phyloP scores from a whole-genome alignment of 2,797 vertebrate genomes.

The Platalea minor region DNA sequence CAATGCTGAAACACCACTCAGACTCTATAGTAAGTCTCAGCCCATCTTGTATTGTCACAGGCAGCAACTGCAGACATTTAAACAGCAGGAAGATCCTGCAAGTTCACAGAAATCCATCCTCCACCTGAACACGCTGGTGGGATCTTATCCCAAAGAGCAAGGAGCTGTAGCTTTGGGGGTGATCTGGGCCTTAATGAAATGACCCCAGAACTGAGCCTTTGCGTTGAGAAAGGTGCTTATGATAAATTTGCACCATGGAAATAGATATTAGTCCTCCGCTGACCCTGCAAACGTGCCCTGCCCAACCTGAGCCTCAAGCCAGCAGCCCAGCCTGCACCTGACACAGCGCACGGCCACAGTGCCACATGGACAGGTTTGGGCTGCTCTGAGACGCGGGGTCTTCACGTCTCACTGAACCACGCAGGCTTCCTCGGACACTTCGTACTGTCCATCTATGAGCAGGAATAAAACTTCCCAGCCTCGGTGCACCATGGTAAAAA shows the following conservation, averaged over 20 bases:
- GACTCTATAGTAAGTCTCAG: not conserved
- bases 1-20: not conserved
- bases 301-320: not conserved
- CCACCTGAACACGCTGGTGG: not conserved
- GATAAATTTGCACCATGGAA: not conserved
- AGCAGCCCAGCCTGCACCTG: not conserved
- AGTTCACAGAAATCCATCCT: not conserved
- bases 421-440: not conserved
- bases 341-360: not conserved
- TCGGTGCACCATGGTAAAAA: not conserved
- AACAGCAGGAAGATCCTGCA: not conserved
- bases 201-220: not conserved
- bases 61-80: not conserved
- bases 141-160: not conserved
- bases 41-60: not conserved
- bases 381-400: not conserved
- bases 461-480: not conserved
- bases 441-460: not conserved
- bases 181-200: not conserved
- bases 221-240: not conserved
- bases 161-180: not conserved
- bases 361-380: not conserved
- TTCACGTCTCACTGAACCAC: not conserved
- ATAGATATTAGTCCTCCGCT: not conserved
- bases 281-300: not conserved